Evolutionary conservation across 2,888 invertebrate genomes (phyloP).

Genomic region (Caenorhabditis afra): DNA sequence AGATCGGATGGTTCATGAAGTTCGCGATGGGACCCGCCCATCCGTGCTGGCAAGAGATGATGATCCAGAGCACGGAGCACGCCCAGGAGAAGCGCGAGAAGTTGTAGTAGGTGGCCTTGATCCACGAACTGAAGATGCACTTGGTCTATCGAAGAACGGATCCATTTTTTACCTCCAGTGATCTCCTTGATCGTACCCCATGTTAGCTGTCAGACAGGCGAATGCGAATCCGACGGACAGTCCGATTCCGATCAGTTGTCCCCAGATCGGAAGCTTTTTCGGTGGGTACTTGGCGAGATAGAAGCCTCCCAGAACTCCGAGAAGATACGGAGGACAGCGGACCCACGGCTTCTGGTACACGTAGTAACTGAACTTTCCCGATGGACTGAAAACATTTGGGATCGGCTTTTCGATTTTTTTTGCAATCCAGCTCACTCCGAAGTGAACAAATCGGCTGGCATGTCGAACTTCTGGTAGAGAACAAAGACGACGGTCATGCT

Average conservation of each 20-base stretch:
- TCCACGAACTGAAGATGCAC: conserved; percentile 17
- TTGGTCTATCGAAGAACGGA: too few relatives aligned
- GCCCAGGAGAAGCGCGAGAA: conserved; percentile 81
- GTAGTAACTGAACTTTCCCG: conserved; percentile 8
- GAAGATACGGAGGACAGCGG: conserved; percentile 81
- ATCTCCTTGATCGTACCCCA: conserved; percentile 37
- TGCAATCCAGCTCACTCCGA: background rate
- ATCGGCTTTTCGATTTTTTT: too few relatives aligned
- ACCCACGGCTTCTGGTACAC: conserved; percentile 75
- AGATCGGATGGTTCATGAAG: conserved; percentile 88
- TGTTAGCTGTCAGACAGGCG: conserved; percentile 44
- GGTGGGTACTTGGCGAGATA: conserved; percentile 39
- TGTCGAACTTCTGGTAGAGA: conserved; percentile 12
- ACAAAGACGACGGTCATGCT: conserved; percentile 8
- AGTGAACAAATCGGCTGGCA: conserved; percentile 27
- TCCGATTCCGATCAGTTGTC: too few relatives aligned
- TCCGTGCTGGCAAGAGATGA: conserved; percentile 81
- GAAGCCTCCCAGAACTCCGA: conserved; percentile 81
- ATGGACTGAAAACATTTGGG: conserved; percentile 17
- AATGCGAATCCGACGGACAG: conserved; percentile 27
- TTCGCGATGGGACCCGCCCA: conserved; percentile 84
- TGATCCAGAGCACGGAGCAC: conserved; percentile 81
- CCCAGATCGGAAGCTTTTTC: too few relatives aligned
- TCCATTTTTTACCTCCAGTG: conserved; percentile 55
- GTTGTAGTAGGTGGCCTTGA: conserved; percentile 54